phyloP scores from a whole-genome alignment of 1,140 invertebrate genomes.

The Neelides sp. region DNA sequence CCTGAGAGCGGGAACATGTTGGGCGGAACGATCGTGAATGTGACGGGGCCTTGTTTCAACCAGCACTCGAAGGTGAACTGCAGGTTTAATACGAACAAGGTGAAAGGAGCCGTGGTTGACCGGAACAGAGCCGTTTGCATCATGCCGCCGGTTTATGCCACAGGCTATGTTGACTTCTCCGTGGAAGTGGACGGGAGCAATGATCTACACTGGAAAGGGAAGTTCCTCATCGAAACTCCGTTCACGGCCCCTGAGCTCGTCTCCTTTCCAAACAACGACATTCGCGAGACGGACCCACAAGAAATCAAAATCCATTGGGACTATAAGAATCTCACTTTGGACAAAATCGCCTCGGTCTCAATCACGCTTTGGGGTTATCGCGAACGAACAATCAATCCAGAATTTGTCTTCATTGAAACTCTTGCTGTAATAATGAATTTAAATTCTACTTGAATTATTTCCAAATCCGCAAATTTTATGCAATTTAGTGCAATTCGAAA shows the following conservation, averaged over 20 bases:
- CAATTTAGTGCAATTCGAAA: too few species aligned
- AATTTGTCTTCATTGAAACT: constrained; percentile 48
- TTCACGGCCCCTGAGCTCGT: constrained; percentile 69
- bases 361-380: constrained; percentile 77
- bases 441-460: too few species aligned
- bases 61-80: constrained; percentile 60
- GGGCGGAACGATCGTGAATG: constrained; percentile 84
- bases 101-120: constrained; percentile 58
- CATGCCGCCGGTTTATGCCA: constrained; percentile 73
- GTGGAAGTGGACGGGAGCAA: constrained; percentile 66
- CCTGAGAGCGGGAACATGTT: constrained; percentile 94
- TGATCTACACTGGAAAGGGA: constrained; percentile 77
- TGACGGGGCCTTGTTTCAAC: constrained; percentile 82
- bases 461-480: too few species aligned
- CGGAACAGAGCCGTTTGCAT: constrained; percentile 74
- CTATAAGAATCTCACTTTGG: constrained; percentile 67
- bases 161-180: constrained; percentile 79
- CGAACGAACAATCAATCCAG: constrained; percentile 60
- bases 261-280: constrained; percentile 54
- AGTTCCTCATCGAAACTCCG: constrained; percentile 81
- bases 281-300: constrained; percentile 52
- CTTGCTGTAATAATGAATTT: constrained; percentile 37
- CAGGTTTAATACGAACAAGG: constrained; percentile 61
- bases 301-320: constrained; percentile 69
- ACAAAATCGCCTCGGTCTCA: constrained; percentile 55